A percentile compares a stretch with the other conserved stretches of the same genome.
Conservation (phyloP, 23 tunicate species). For the Phallusia fumigata region DNA sequence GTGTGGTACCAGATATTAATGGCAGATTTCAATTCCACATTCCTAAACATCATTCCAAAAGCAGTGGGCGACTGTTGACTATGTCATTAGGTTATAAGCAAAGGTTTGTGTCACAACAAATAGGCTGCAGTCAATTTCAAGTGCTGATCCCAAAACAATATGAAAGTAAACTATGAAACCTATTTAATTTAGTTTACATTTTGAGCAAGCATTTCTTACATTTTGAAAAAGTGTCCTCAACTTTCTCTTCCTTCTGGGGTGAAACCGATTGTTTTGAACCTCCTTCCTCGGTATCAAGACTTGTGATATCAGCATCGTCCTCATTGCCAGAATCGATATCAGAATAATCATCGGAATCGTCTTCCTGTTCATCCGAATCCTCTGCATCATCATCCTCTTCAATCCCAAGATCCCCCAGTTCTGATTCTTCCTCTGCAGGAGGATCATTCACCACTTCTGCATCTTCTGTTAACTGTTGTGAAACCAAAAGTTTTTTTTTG, state of each 20-base stretch:
- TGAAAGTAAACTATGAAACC: too few species aligned
- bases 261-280: background rate
- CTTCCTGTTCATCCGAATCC: constrained; percentile 32
- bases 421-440: constrained; percentile 24
- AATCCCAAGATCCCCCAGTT: constrained; percentile 46
- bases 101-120: too few species aligned
- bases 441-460: background rate
- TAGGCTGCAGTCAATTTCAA: too few species aligned
- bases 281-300: constrained; percentile 25
- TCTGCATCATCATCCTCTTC: constrained; percentile 54
- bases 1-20: too few species aligned
- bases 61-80: too few species aligned
- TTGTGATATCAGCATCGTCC: constrained; percentile 33
- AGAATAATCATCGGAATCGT: constrained; percentile 36
- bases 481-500: too few species aligned
- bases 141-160: too few species aligned
- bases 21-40: too few species aligned
- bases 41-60: too few species aligned
- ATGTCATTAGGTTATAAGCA: too few species aligned
- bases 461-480: background rate
- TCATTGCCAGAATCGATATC: constrained; percentile 69
- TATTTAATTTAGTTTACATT: too few species aligned
- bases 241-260: background rate
- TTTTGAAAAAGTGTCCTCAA: background rate
- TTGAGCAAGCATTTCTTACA: background rate